Base-by-base conservation (phyloP, 2,797 vertebrate species). In the Tragopan temminckii region DNA sequence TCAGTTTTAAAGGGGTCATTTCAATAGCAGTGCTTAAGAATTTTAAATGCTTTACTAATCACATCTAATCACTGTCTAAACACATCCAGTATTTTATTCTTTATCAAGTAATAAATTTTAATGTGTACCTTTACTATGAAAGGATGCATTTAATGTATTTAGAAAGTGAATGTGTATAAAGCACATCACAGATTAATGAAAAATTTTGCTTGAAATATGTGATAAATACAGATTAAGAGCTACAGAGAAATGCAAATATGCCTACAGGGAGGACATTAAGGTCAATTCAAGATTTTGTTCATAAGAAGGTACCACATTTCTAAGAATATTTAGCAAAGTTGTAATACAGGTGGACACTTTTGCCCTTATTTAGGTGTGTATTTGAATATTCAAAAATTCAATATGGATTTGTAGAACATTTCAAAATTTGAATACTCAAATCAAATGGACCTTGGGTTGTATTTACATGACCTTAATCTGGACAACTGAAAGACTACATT, bases 171-270 rank as follows among this genome's bases (percentile, higher is more conserved):
- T 62, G 67, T 93, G 20, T 85, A 36, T 79, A 27, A 84, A 77
- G 67, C 88, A 86, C 61, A 33, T 88, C 27, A 62, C 11, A 94
- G 89, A 80, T 71, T 91, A 80, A 80, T 63, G 23, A 70, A 90
- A 88, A 88, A 95, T 66, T 50, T 80, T 89, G 59, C 62, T 68
- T 87, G n/a, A 31, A 80, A 64, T 75, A 42, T 5, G 1, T 16
- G 42, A 20, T 55, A 94, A 95, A 93, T 63, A 75, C 45, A 94
- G 69, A 93, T 94, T 91, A 96, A 95, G 84, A 92, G 61, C 57
- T 82, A 85, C 83, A 88, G 80, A 92, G 93, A 93, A 87, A 57
- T 95, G 58, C 68, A 96, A 72, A 45, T 76, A 24, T 79, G 25
- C 35, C 57, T 92, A 50, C 5, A 43, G 35, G 58, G 85, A 88